Evolutionary conservation across 2,888 invertebrate species (phyloP), one percentile per base, ranked within the genome.

Genomic region (Nomada lathburiana): DNA sequence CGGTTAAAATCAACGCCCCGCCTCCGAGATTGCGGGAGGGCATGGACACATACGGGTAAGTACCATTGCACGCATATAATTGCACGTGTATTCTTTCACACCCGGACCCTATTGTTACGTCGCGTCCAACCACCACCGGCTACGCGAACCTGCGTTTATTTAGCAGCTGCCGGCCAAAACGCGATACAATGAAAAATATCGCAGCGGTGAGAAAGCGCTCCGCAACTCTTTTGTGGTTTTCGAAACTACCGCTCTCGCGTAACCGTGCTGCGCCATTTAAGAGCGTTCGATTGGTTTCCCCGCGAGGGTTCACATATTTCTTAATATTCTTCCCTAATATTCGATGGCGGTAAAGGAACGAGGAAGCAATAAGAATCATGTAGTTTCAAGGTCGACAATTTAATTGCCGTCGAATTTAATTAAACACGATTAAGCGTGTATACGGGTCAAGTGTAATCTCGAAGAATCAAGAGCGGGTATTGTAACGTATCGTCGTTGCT

Each of bases 1-100:
- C 80, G 85, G 85, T 85, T 82, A 76, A 85, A 85, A 84, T 77
- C 82, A 75, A 57, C 64, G 80, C 71, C 73, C 84, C 82, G 73
- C 85, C 82, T 71, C 72, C 47, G 73, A 78, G 75, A 62, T 82
- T 62, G 72, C 77, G 72, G 77, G 82, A 82, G 82, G 77, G 73
- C 60, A 73, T 23, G 65, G 53, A 65, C 29, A 44, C 64, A 63
- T 72, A 73, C 76, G 50, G n/a, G 55, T 80, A 73, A 73, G 74
- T 76, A 57, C 63, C 13, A 53, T 62, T 68, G 59, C 68, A 69
- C n/a, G 52, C 60, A 42, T 69, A 80, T 72, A 68, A 76, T 68
- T 23, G 55, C 47, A 52, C 53, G 50, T 75, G 55, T 81, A 81
- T 83, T 83, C 83, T 84, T 84, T 84, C 64, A 62, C 83, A 71